Conservation (phyloP, 92 coral and sea anemone genomes). For the Palythoa grandis region DNA sequence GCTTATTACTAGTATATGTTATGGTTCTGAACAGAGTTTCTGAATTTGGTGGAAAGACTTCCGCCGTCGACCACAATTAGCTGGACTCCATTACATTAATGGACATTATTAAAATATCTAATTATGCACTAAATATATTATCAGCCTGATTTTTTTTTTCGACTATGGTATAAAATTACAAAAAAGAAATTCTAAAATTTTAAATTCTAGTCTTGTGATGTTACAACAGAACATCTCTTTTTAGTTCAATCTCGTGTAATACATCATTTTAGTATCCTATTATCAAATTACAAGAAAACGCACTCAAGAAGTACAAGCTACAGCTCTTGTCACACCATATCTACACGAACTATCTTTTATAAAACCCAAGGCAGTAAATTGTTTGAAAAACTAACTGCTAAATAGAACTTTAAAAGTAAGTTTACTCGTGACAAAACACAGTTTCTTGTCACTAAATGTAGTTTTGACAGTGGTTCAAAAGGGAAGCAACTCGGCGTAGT, state of each 20-base stretch:
- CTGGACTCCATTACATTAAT: no score
- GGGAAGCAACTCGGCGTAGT: no score
- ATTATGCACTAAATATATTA: no score
- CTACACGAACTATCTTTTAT: neutral
- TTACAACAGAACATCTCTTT: neutral
- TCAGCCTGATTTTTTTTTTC: neutral
- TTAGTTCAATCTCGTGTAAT: neutral
- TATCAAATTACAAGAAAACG: neutral
- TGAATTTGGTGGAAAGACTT: no score
- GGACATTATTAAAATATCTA: no score
- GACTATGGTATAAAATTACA: neutral
- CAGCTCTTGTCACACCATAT: neutral
- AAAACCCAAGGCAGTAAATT: neutral
- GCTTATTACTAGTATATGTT: no score
- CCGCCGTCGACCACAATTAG: no score
- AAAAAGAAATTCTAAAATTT: neutral
- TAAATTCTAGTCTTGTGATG: neutral
- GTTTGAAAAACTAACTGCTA: slow-evolving; percentile 1
- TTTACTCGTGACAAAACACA: neutral
- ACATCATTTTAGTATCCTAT: neutral
- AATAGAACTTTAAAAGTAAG: neutral
- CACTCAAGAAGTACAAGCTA: neutral
- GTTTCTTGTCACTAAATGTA: neutral
- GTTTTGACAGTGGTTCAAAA: neutral
- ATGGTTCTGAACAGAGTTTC: no score